Percentiles rank a stretch among this genome's conserved stretches.
Evolutionary conservation across 2,797 vertebrate species (phyloP).

Genomic region (Columba guinea): DNA sequence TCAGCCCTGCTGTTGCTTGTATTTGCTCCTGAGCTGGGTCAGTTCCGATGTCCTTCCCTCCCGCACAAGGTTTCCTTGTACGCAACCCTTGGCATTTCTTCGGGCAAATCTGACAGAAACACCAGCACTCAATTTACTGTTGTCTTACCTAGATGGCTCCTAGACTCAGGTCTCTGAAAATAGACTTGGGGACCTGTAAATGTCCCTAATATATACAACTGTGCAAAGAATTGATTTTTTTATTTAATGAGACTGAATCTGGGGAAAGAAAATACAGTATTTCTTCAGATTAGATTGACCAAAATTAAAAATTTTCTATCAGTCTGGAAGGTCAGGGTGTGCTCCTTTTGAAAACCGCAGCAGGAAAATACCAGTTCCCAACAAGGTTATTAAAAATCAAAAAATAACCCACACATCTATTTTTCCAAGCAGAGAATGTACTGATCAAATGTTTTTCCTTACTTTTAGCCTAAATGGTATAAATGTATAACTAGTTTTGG

Average conservation of each 20-base stretch:
- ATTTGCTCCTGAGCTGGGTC: neutral
- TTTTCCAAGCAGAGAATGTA: neutral
- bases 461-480: neutral
- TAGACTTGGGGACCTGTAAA: neutral
- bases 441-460: neutral
- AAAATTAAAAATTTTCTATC: neutral
- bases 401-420: neutral
- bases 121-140: neutral
- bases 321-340: neutral
- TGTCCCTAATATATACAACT: neutral
- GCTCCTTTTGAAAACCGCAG: neutral
- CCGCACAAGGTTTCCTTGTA: neutral
- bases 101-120: neutral
- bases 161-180: neutral
- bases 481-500: neutral
- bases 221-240: neutral
- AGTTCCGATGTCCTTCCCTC: neutral
- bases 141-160: neutral
- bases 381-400: neutral
- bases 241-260: neutral
- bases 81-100: neutral
- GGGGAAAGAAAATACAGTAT: neutral
- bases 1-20: neutral
- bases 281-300: neutral
- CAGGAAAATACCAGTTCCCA: neutral